Percentiles rank a stretch among this genome's conserved stretches.
phyloP scores from a whole-genome alignment of 2,797 vertebrate species.

The Thamnophis elegans region DNA sequence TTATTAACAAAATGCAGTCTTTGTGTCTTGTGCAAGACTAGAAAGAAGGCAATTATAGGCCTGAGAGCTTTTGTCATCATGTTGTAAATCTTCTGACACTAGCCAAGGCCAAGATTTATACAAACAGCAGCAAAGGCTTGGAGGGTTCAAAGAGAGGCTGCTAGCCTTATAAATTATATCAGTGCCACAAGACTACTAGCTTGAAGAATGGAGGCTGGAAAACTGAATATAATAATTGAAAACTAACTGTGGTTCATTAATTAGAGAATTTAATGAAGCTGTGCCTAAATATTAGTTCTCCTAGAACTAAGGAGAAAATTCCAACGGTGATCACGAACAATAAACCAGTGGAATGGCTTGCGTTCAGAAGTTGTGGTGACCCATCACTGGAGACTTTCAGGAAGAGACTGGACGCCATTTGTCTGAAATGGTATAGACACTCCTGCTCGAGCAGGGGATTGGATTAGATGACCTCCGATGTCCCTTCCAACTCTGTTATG shows the following conservation, averaged over 20 bases:
- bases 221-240: not conserved
- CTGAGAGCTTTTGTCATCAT: not conserved
- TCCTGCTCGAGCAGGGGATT: not conserved
- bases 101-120: constrained; percentile 9
- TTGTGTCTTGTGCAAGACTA: not conserved
- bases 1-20: not conserved
- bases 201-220: not conserved
- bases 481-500: not conserved
- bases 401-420: not conserved
- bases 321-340: not conserved
- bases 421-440: not conserved
- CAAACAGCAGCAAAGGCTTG: not conserved
- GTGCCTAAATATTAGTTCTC: not conserved
- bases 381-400: not conserved
- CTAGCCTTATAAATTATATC: not conserved
- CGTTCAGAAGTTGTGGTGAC: not conserved
- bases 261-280: not conserved
- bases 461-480: not conserved
- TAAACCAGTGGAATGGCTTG: not conserved
- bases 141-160: not conserved
- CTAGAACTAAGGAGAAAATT: not conserved
- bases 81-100: constrained; percentile 10
- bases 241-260: not conserved
- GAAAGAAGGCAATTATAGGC: not conserved
- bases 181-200: not conserved